phyloP scores from a whole-genome alignment of 2,888 invertebrate species.

The Caenorhabditis zanzibari region DNA sequence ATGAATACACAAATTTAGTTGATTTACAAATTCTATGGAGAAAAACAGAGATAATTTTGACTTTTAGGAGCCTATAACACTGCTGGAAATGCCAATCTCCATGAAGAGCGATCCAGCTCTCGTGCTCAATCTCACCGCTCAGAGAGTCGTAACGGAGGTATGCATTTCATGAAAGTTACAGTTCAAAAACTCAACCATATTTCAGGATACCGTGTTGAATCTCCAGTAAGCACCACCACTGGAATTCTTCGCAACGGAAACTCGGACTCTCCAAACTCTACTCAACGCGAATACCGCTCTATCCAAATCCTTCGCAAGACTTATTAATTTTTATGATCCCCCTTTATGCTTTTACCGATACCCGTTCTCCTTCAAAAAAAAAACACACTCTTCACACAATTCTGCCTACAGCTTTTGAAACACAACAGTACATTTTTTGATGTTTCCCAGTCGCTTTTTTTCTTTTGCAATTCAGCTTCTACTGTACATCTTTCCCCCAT shows the following conservation, averaged over 20 bases:
- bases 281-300: slow-evolving; percentile 72
- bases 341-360: slow-evolving; percentile 13
- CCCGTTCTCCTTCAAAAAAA: slow-evolving; percentile 28
- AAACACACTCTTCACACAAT: slow-evolving; percentile 31
- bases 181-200: background rate
- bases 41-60: background rate
- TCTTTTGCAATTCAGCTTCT: slow-evolving; percentile 11
- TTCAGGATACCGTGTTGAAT: slow-evolving; percentile 76
- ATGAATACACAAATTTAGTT: slow-evolving; percentile 21
- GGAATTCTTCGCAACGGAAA: slow-evolving; percentile 71
- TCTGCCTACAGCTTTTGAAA: slow-evolving; percentile 64
- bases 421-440: slow-evolving; percentile 34
- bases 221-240: slow-evolving; percentile 73
- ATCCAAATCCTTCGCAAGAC: slow-evolving; percentile 78
- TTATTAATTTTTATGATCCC: slow-evolving; percentile 50
- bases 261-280: slow-evolving; percentile 56
- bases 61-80: slow-evolving; percentile 53
- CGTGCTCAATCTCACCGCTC: slow-evolving; percentile 66
- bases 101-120: slow-evolving; percentile 62
- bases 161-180: no score
- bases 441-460: slow-evolving; percentile 21
- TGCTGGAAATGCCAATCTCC: slow-evolving; percentile 36
- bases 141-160: slow-evolving; percentile 69
- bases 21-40: background rate
- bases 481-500: slow-evolving; percentile 15